phyloP scores from a whole-genome alignment of 2,797 vertebrate genomes.

The Carduelis carduelis region DNA sequence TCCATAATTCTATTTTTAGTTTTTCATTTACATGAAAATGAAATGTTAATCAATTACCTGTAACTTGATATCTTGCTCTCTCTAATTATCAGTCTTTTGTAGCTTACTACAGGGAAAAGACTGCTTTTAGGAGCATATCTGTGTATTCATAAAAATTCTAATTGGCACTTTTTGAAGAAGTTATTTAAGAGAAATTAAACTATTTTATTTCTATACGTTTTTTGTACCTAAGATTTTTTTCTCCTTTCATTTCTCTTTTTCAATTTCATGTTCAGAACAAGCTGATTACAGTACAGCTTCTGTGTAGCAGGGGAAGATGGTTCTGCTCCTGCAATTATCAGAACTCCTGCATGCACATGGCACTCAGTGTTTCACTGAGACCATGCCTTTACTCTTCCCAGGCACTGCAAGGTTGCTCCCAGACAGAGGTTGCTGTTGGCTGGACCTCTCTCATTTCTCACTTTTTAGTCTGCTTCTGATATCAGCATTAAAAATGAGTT shows the following conservation, averaged over 20 bases:
- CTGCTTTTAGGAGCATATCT: not conserved
- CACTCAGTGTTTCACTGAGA: not conserved
- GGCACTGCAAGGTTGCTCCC: not conserved
- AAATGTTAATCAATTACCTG: constrained; percentile 16
- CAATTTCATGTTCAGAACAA: not conserved
- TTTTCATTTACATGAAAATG: constrained; percentile 8
- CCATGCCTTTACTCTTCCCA: not conserved
- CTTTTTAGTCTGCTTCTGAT: not conserved
- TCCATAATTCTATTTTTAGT: not conserved
- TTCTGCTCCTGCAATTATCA: not conserved
- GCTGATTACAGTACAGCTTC: not conserved
- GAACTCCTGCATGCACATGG: not conserved
- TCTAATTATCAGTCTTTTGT: not conserved
- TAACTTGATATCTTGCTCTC: not conserved
- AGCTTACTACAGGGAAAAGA: not conserved
- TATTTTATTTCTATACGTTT: not conserved
- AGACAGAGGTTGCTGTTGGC: not conserved
- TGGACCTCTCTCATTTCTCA: not conserved
- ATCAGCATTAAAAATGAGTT: not conserved
- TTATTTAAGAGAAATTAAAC: not conserved
- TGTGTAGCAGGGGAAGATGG: not conserved
- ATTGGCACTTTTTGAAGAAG: not conserved
- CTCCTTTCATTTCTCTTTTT: not conserved
- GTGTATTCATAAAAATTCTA: not conserved
- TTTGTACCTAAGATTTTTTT: not conserved